Evolutionary conservation across 1,140 invertebrate species (phyloP).

Genomic region (Caenorhabditis latens): DNA sequence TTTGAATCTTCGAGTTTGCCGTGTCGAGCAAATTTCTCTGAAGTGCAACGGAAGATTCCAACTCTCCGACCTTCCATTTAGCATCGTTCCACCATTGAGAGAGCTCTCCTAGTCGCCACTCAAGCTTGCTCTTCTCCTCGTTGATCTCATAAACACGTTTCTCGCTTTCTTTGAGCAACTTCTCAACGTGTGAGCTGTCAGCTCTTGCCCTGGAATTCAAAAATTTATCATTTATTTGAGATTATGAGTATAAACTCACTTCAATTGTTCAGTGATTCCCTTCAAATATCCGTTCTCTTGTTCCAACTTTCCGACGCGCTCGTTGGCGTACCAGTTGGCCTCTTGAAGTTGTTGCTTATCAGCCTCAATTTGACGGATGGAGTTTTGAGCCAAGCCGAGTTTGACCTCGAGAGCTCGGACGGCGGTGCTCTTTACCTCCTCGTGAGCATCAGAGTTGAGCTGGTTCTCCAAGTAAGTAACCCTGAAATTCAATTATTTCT

Average conservation of each 20-base stretch:
- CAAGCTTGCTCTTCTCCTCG: conserved; percentile 54
- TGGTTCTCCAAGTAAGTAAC: conserved; percentile 54
- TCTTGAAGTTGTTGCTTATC: conserved; percentile 61
- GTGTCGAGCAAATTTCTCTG: conserved; percentile 63
- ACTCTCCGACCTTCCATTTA: conserved; percentile 70
- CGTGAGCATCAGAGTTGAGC: conserved; percentile 56
- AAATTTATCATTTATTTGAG: not conserved
- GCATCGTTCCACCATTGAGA: conserved; percentile 71
- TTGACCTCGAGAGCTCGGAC: conserved; percentile 52
- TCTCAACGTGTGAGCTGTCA: conserved; percentile 25
- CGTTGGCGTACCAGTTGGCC: conserved; percentile 59
- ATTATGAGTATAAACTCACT: not conserved
- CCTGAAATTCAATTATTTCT: not conserved
- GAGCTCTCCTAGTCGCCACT: conserved; percentile 66
- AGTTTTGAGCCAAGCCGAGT: conserved; percentile 26
- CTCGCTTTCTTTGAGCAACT: conserved; percentile 58
- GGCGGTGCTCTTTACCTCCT: conserved; percentile 15
- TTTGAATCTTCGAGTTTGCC: conserved; percentile 66
- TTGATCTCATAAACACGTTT: conserved; percentile 37
- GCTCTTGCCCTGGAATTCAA: not conserved
- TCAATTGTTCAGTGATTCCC: conserved; percentile 59
- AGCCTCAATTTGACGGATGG: conserved; percentile 28
- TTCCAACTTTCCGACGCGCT: conserved; percentile 56
- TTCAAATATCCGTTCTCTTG: conserved; percentile 61
- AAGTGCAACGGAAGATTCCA: conserved; percentile 68